Evolutionary conservation across 2,113 vertebrate species (phyloP), one percentile per base, ranked within the genome.

Genomic region (Arvicanthis niloticus): DNA sequence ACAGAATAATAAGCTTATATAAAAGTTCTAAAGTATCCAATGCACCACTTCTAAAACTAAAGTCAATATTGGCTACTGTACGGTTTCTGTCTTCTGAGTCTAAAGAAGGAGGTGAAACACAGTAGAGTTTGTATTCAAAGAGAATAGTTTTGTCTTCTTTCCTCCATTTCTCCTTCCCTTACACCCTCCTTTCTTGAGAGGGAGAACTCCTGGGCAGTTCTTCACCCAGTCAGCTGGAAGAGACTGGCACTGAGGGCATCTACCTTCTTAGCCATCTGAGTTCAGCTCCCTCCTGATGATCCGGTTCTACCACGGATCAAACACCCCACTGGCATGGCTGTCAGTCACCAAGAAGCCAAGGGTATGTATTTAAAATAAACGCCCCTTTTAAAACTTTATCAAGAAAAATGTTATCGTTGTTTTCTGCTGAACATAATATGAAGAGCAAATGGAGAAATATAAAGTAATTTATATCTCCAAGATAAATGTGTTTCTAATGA

Each of bases 41-140:
- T 93, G 70, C 62, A 31, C 29, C 15, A 80, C 65, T 75, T 93
- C 48, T 42, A 51, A 76, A 95, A 84, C 72, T 56, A 93, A 94
- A 21, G 48, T 45, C 58, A 86, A 58, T 86, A 96, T 60, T 76
- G 68, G 89, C 26, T 37, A 91, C 37, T 77, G 88, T 5, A 16
- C 1, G 91, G 40, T 89, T 37, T 88, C 62, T 73, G 45, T 85
- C 40, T 91, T 48, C 58, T 53, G 21, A 93, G 85, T 81, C 65
- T 86, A 77, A 84, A n/a, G 76, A 78, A 68, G 21, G 21, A 3
- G 42, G 77, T 58, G n/a, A 70, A 91, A 88, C 58, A 81, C 9
- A 22, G 56, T 6, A 72, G 13, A 75, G 75, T 80, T 31, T 75
- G 68, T 34, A 31, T 60, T 9, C 65, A 78, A 45, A 88, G 22